A percentile compares a stretch with the other conserved stretches of the same genome.
Conservation (phyloP, 2,113 vertebrate genomes). For the Pachypanchax playfairii region DNA sequence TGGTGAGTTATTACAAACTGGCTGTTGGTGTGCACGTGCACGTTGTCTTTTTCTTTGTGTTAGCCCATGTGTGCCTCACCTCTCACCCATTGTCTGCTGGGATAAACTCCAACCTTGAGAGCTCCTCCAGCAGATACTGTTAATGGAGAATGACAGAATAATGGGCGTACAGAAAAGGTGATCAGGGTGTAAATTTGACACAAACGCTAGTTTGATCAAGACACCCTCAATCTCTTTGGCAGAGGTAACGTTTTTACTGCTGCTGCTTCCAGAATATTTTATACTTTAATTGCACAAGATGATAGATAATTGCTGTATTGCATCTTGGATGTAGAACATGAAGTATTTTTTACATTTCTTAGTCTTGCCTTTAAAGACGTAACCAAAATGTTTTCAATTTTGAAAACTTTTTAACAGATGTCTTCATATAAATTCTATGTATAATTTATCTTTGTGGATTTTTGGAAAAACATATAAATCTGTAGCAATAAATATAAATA, state of each 20-base stretch:
- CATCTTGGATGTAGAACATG: neutral
- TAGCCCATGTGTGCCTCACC: slow-evolving; percentile 1
- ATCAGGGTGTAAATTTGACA: slow-evolving; percentile 18
- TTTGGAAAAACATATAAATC: no score
- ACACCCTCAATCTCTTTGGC: neutral
- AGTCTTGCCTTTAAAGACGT: no score
- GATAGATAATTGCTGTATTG: neutral
- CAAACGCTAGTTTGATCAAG: slow-evolving; percentile 8
- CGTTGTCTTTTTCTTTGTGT: slow-evolving; percentile 7
- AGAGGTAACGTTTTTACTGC: neutral
- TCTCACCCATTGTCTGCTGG: slow-evolving; percentile 6
- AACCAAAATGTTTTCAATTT: no score
- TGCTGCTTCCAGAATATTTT: neutral
- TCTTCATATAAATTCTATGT: no score
- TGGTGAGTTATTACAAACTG: slow-evolving; percentile 4
- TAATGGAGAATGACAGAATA: slow-evolving; percentile 16
- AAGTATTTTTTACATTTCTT: neutral
- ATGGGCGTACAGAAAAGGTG: neutral
- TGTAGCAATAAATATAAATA: no score
- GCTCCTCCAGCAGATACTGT: neutral
- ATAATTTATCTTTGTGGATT: no score
- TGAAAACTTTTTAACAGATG: no score
- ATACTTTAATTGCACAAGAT: neutral
- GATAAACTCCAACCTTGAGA: neutral
- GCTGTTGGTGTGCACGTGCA: slow-evolving; percentile 13